phyloP scores from a whole-genome alignment of 2,113 vertebrate species.

The human region GRCh38 chr5:59552001-59552500 shows the following conservation, averaged over 20 bases:
- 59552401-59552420: neutral
- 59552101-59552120: no score
- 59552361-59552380: neutral
- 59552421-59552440: neutral
- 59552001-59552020: no score
- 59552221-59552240: neutral
- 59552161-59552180: no score
- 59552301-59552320: neutral
- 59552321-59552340: neutral
- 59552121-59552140: no score
- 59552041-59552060: no score
- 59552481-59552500: neutral
- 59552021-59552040: no score
- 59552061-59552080: no score
- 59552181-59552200: no score
- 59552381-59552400: neutral
- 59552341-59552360: constrained; percentile 20
- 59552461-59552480: neutral
- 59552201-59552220: no score
- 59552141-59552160: no score
- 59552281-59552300: neutral
- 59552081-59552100: no score
- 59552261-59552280: neutral
- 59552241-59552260: neutral
- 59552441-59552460: neutral